Base-by-base conservation (phyloP, 1,140 invertebrate genomes). In the Magallana ariakensis region DNA sequence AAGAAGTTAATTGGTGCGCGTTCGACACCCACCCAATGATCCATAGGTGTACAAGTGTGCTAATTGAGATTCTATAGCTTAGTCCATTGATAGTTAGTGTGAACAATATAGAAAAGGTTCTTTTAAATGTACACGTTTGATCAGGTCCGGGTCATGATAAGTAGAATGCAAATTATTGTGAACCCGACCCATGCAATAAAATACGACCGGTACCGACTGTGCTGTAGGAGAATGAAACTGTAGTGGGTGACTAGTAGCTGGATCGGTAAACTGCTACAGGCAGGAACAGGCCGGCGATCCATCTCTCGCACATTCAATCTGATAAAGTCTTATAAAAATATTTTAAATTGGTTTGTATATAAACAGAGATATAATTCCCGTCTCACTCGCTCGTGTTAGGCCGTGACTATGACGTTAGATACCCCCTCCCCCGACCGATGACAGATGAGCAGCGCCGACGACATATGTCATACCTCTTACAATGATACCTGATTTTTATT, bases 321-420 rank as follows among this genome's bases (percentile, higher is more conserved):
- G 66, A 75, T 75, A 75, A 13, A 8, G 33, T 33, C 22, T 70
- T 62, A 22, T 70, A 70, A 70, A 70, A 70, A 70, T 70, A 70
- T 70, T 70, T 70, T 22, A 70, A 70, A 70, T 70, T 26, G 19
- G 66, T 75, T 46, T 26, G 62, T 70, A 70, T 22, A 26, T 75
- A 75, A 13, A 75, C 66, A 75, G 19, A 9, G 66, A 13, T 33
- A 26, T 8, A 75, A 26, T 70, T 22, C 8, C 58, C 19, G 58
- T 62, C 58, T 62, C 11, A 62, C 8, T 70, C 26, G 19, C 19
- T 70, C 26, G 26, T 19, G 11, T 22, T 3, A 70, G 11, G 62
- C 22, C 62, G 62, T 46, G 22, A 11, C 11, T 70, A 1, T 33
- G 10, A 13, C 66, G 22, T 75, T 33, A 13, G 66, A 9, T 22